A percentile compares a stretch with the other conserved stretches of the same genome.
Conservation (phyloP, 2,888 invertebrate genomes). For the Hemithea aestivaria region DNA sequence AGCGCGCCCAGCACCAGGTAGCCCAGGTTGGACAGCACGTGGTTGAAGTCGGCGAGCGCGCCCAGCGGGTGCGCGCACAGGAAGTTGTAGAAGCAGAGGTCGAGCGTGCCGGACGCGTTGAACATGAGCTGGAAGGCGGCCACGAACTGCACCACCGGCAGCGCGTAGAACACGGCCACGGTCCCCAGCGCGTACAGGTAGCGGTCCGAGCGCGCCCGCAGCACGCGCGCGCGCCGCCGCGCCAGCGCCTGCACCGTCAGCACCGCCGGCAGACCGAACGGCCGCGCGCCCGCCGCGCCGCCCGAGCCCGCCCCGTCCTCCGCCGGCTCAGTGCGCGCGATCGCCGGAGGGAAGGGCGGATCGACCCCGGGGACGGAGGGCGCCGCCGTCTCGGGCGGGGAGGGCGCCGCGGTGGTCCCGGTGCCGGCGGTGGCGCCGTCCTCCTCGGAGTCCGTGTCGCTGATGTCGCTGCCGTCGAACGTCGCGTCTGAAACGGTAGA, state of each 20-base stretch:
- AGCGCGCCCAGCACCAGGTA: constrained; percentile 89
- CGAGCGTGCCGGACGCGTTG: constrained; percentile 90
- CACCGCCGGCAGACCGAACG: constrained; percentile 66
- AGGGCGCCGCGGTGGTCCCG: constrained; percentile 26
- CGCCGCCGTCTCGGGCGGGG: constrained; percentile 23
- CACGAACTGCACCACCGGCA: constrained; percentile 92
- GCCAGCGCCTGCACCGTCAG: constrained; percentile 65
- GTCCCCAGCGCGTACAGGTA: constrained; percentile 83
- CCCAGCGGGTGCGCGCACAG: constrained; percentile 90
- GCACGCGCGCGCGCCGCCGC: constrained; percentile 54
- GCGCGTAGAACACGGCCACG: constrained; percentile 90
- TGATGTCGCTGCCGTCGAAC: constrained; percentile 65
- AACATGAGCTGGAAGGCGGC: constrained; percentile 86
- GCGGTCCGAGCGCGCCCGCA: constrained; percentile 73
- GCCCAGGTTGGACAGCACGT: constrained; percentile 91
- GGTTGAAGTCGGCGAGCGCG: constrained; percentile 90
- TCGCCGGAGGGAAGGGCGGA: background rate
- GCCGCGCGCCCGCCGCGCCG: constrained; percentile 23
- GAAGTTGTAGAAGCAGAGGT: constrained; percentile 95
- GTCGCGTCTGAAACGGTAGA: constrained; percentile 55
- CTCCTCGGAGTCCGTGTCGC: constrained; percentile 55
- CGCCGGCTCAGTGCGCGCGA: constrained; percentile 27
- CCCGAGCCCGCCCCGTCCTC: constrained; percentile 18
- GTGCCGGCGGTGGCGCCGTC: constrained; percentile 14
- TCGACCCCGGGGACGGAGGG: constrained; percentile 14